These are phyloP conservation scores for Rhamphomyia laevipes DNA, from an alignment of 2,888 invertebrate species.

Conservation along the genomic window DNA sequence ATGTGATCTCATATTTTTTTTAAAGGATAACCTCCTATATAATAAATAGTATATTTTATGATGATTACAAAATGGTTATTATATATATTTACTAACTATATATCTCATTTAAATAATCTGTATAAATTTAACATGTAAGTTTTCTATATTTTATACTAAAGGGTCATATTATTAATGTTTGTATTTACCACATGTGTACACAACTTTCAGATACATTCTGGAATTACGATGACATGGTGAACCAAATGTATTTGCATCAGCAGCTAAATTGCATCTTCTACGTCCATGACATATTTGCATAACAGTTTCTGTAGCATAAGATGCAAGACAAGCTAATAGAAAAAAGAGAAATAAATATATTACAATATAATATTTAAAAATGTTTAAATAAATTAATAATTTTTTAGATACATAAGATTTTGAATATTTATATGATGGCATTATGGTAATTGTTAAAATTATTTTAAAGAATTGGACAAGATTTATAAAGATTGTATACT, in stretches of 20 bases:
- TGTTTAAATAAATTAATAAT: no score
- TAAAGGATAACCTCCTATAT: no score
- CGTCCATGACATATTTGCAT: conserved; percentile 82
- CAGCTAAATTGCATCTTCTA: conserved; percentile 65
- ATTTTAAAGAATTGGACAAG: no score
- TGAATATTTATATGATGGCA: no score
- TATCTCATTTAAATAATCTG: no score
- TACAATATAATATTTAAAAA: conserved; percentile 10
- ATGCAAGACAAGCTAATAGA: conserved; percentile 70
- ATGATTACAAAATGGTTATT: no score
- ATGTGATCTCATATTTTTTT: no score
- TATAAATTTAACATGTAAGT: background rate
- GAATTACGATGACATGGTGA: conserved; percentile 71
- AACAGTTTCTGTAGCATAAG: conserved; percentile 80
- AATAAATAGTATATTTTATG: no score
- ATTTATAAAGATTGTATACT: no score
- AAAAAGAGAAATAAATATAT: conserved; percentile 10
- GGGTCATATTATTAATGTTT: background rate
- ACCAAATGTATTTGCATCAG: conserved; percentile 75
- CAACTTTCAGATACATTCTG: conserved; percentile 75
- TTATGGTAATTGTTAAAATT: no score
- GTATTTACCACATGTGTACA: conserved; percentile 78
- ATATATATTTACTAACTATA: no score
- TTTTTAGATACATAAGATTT: no score
- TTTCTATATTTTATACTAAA: background rate